Percentiles rank a stretch among this genome's conserved stretches.
Evolutionary conservation across 2,797 vertebrate species (phyloP).

Genomic region (Mormyrops attenuatus): DNA sequence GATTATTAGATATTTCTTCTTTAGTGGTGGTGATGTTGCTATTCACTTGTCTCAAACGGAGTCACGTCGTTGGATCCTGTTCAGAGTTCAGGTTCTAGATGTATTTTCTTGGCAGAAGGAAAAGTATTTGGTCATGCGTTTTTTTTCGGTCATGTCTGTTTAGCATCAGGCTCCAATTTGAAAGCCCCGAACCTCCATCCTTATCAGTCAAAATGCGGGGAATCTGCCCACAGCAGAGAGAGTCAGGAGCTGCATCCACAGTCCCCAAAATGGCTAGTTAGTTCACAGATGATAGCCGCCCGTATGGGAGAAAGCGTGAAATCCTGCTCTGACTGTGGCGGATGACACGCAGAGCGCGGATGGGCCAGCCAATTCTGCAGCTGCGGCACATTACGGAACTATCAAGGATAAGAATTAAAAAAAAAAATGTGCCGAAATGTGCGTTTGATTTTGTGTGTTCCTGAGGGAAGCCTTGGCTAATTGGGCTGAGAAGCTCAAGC

Average conservation of each 20-base stretch:
- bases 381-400: not conserved
- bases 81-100: not conserved
- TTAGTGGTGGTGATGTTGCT: not conserved
- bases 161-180: not conserved
- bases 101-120: not conserved
- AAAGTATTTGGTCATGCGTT: not conserved
- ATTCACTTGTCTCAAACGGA: not conserved
- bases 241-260: not conserved
- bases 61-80: not conserved
- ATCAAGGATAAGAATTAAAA: not conserved
- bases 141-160: not conserved
- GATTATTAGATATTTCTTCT: not conserved
- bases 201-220: not conserved
- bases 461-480: slow-evolving; percentile 30
- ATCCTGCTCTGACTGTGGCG: slow-evolving; percentile 16
- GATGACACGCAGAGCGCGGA: not conserved
- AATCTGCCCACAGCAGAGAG: not conserved
- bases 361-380: not conserved
- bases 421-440: slow-evolving; percentile 9
- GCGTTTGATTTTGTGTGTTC: slow-evolving; percentile 31
- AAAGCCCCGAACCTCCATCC: not conserved
- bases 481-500: slow-evolving; percentile 30
- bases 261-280: not conserved
- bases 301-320: slow-evolving; percentile 39
- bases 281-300: not conserved